Base-by-base conservation (phyloP, 2,797 vertebrate genomes). In the Myripristis murdjan region DNA sequence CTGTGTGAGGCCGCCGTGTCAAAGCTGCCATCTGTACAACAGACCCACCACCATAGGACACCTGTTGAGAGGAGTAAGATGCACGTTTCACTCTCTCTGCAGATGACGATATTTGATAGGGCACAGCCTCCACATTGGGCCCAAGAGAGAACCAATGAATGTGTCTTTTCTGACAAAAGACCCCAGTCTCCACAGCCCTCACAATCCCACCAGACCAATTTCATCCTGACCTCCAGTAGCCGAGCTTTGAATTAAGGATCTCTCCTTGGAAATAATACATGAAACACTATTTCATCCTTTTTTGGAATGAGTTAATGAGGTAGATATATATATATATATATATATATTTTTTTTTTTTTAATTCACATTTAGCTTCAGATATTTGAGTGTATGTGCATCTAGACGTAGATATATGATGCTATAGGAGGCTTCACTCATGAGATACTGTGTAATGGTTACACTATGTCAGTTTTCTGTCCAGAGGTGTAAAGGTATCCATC, bases 41-140 rank as follows among this genome's bases (percentile, higher is more conserved):
- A 49, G 51, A 41, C 56, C 55, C 68, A 53, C 49, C 51, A 6
- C 69, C 85, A 77, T 75, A 51, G 81, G 85, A 84, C 91, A 93
- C 74, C 90, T 93, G 91, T 78, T 75, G 60, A 49, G 61, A 71
- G 66, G 77, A 86, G 74, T 75, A 53, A 73, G 73, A 57, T 55
- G 73, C 60, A 43, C 1, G 16, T 77, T 90, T 87, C 87, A 54
- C 76, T 78, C 84, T 78, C 84, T 91, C 74, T 72, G 82, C 77
- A 80, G 87, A 80, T 67, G 75, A 71, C 65, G 89, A 87, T 69
- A 92, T 77, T 56, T 78, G 90, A 92, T 90, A 90, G 80, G 81
- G 64, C 75, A 66, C 37, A 46, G 79, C 63, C 64, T 66, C 65
- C 69, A 79, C 67, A 68, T 51, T 82, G 68, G 43, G 26, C 23